Evolutionary conservation across 1,140 invertebrate genomes (phyloP), one percentile per base, ranked within the genome.

Genomic region (Drosophila burlai): DNA sequence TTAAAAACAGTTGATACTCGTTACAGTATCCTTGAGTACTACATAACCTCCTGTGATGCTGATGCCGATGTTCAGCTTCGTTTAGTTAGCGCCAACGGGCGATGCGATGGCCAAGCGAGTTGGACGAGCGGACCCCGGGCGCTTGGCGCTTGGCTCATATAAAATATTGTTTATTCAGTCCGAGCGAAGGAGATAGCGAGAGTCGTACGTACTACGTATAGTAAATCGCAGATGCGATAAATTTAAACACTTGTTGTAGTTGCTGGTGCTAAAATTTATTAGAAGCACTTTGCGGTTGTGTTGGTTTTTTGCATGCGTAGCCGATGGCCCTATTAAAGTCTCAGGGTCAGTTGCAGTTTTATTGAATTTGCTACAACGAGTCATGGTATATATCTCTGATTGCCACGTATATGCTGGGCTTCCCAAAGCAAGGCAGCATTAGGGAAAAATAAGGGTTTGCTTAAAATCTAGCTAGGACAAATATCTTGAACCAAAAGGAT

Each of bases 201-300:
- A 18, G 54, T 42, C 24, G 47, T 26, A 29, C 15, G 26, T 40
- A 16, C 13, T 47, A 24, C 18, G 62, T 21, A 42, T 58, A 62
- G 63, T 46, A 73, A 90, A 90, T 84, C 85, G 84, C 78, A 79
- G 78, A 52, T 66, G 82, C 76, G 58, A 90, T 90, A 90, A 90
- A 90, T 90, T 90, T 90, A 82, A 90, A 90, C 85, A 90, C 85
- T 90, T 90, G 85, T 85, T 90, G 84, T 90, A 76, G 83, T 77
- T 89, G 80, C 67, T 83, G 84, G 74, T 89, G 61, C 67, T 31
- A 72, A 55, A 90, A 90, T 90, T 90, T 90, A 90, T 90, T 90
- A 90, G 85, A 79, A 90, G 80, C 85, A 90, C 78, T 90, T 85
- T 90, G 85, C 68, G 85, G 85, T 80, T 85, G 26, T 82, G 78